Evolutionary conservation across 2,113 vertebrate species (phyloP).

Genomic region (Sebastes fasciatus): DNA sequence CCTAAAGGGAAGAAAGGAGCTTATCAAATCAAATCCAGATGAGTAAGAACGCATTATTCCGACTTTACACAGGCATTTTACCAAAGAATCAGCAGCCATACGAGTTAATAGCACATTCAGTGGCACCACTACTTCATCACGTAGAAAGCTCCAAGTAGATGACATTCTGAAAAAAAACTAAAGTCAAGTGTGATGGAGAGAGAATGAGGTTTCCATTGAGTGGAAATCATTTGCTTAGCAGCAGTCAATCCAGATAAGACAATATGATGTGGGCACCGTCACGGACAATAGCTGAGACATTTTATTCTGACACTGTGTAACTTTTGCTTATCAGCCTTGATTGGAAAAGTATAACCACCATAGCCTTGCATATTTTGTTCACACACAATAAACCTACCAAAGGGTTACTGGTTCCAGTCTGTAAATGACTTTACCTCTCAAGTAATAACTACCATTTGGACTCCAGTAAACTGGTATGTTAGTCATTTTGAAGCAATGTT

Average conservation of each 20-base stretch:
- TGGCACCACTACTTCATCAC: background rate
- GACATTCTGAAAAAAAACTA: background rate
- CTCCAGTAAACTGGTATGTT: background rate
- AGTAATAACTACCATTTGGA: background rate
- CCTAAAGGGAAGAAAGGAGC: background rate
- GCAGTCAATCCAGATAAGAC: background rate
- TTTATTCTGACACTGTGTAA: background rate
- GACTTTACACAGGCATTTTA: background rate
- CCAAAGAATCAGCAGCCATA: background rate
- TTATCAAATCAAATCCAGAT: background rate
- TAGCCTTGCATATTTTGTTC: background rate
- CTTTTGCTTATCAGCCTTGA: background rate
- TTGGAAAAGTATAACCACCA: background rate
- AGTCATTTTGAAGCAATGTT: background rate
- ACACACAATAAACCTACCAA: background rate
- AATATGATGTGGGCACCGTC: background rate
- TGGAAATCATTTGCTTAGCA: constrained; percentile 1
- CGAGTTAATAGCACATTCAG: background rate
- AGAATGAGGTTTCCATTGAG: constrained; percentile 4
- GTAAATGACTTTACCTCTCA: background rate
- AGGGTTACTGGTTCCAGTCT: background rate
- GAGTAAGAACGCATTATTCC: background rate
- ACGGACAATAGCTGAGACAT: background rate
- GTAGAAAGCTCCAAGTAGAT: background rate
- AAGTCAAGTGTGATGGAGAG: background rate